Evolutionary conservation across 2,888 invertebrate genomes (phyloP).

Genomic region (Xestia xanthographa): DNA sequence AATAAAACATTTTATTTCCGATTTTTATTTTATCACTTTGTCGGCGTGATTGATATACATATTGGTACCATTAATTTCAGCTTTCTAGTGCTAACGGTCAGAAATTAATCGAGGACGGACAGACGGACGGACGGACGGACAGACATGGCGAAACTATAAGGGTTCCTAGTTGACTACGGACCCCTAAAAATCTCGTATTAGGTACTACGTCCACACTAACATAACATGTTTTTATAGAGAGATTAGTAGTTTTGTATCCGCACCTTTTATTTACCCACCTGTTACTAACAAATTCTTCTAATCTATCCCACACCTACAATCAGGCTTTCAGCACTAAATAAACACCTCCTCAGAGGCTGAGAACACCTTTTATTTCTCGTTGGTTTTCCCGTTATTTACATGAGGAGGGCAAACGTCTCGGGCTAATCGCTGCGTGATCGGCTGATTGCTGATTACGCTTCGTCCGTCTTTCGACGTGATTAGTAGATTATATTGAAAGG

Average conservation of each 20-base stretch:
- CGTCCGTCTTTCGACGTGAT: conserved; percentile 2
- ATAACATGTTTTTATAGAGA: not conserved
- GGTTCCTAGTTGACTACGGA: too few species aligned
- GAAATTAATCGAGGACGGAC: too few species aligned
- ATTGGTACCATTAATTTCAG: too few species aligned
- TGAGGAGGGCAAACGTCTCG: not conserved
- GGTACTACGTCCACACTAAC: not conserved
- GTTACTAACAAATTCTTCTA: conserved; percentile 8
- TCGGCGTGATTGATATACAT: too few species aligned
- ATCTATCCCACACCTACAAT: conserved; percentile 14
- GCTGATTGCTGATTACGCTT: conserved; percentile 41
- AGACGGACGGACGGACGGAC: too few species aligned
- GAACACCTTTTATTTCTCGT: conserved; percentile 24
- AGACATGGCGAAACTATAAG: too few species aligned
- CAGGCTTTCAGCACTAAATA: conserved; percentile 30
- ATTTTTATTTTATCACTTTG: too few species aligned
- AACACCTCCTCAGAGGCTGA: conserved; percentile 34
- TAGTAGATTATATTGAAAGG: conserved; percentile 15
- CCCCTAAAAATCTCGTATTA: not conserved
- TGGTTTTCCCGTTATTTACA: conserved; percentile 36
- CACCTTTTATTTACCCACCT: not conserved
- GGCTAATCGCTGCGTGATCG: conserved; percentile 35
- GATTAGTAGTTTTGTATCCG: not conserved
- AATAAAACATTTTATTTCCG: too few species aligned
- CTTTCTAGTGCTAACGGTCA: too few species aligned